Conservation (phyloP, 92 coral and sea anemone species). For the Paramuricea clavata region DNA sequence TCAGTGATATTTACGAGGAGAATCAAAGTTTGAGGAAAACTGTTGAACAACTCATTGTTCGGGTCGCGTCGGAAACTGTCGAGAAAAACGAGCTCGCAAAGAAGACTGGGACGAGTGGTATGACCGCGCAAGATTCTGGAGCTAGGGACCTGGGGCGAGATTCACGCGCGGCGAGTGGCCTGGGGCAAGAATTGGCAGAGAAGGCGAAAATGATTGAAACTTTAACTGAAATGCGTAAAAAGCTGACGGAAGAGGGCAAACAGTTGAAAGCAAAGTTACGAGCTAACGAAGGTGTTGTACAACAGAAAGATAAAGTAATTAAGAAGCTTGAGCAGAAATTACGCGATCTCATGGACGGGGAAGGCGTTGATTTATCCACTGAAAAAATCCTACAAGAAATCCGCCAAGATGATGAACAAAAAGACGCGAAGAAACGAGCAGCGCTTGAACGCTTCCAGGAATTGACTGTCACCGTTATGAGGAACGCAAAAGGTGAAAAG, state of each 20-base stretch:
- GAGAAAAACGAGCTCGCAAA: constrained; percentile 45
- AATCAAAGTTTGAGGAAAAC: constrained; percentile 36
- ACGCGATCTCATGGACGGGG: constrained; percentile 22
- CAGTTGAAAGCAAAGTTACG: constrained; percentile 33
- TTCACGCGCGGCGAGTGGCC: background rate
- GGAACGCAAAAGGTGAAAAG: constrained; percentile 9
- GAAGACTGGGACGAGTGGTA: background rate
- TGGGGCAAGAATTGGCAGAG: constrained; percentile 4
- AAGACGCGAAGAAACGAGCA: constrained; percentile 26
- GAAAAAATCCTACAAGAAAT: constrained; percentile 36
- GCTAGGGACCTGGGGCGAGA: no score
- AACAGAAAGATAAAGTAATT: constrained; percentile 60
- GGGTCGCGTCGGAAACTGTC: constrained; percentile 49
- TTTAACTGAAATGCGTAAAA: constrained; percentile 26
- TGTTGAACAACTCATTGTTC: constrained; percentile 31
- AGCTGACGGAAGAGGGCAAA: constrained; percentile 38
- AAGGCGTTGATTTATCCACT: constrained; percentile 28
- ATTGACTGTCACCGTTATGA: background rate
- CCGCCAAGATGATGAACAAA: constrained; percentile 36
- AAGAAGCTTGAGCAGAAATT: constrained; percentile 59
- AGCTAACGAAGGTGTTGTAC: constrained; percentile 41
- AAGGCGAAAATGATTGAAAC: constrained; percentile 15
- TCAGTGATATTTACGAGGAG: constrained; percentile 40
- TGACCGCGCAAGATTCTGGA: background rate
- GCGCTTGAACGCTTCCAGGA: constrained; percentile 32